Base-by-base conservation (phyloP, 2,113 vertebrate genomes). In the Mirounga angustirostris region DNA sequence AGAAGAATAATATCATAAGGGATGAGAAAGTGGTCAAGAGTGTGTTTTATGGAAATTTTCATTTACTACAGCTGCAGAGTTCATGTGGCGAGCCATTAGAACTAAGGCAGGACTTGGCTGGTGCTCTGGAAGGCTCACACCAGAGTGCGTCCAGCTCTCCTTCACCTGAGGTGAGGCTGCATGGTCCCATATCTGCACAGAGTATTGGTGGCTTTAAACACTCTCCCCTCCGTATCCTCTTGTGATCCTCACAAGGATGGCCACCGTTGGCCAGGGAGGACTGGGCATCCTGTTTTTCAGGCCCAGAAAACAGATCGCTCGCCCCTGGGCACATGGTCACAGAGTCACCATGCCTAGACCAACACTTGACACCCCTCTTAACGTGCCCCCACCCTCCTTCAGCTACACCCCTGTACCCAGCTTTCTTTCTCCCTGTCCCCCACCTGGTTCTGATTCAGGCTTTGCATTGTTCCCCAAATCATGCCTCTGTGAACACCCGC, bases 111-210 rank as follows among this genome's bases (percentile, higher is more conserved):
- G 36, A 46, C 40, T 46, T 19, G 19, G 43, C 58, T 5, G 7
- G 13, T 11, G 54, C 3, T 0, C 1, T 2, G 40, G 69, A 69
- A 71, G 76, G 69, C 36, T 7, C 0, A 4, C 24, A 4, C 18
- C 2, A 3, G 59, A 4, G 56, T 2, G 13, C 0, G 1, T 6
- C 91, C 36, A 21, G 67, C 59, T n/a, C 4, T 40, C 30, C 28
- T 26, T 46, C 67, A 15, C 9, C 0, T 5, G 22, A 63, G 86
- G 54, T 1, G 0, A 76, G 80, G 4, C 40, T 16, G 5, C 0
- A 2, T 1, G 4, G 71, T 14, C 9, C 19, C 40, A 11, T 15
- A 26, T 46, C 22, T 5, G 61, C 5, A 18, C 0, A 61, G 13
- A 30, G 30, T 7, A 5, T 14, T 22, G 22, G 67, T 14, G 33